Evolutionary conservation across 2,888 invertebrate species (phyloP), one percentile per base, ranked within the genome.

Genomic region (Netelia melanura): DNA sequence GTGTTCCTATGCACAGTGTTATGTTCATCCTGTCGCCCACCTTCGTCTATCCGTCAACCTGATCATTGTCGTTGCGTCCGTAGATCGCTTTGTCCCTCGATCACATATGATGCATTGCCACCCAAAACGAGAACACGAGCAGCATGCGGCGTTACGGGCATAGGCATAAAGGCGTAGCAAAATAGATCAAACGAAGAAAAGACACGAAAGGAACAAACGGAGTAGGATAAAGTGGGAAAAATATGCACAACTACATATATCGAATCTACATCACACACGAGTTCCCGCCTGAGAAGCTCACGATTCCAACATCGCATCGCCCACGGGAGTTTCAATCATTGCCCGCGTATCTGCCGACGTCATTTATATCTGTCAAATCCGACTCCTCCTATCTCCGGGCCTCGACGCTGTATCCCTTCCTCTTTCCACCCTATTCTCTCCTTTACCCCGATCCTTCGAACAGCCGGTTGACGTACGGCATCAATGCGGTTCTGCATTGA

Each of bases 321-420:
- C 88, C 88, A 86, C 87, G 87, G 88, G 90, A 87, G 86, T 90
- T 89, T 90, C 90, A 89, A 90, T 90, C 90, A 90, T 89, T 89
- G 89, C 87, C 87, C 88, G 76, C 84, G 88, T 83, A 88, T 86
- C 87, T 88, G 86, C 88, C 89, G 85, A 87, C 89, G 88, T 90
- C 90, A 88, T 90, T 90, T 90, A 90, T 89, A 89, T 86, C 86
- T 85, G 81, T 86, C 82, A 86, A 78, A 82, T 78, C 83, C 74
- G 77, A 81, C 88, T 88, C 84, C 88, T 86, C 85, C 64, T 86
- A 81, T 81, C 52, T 62, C 76, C 67, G 71, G 54, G 52, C 62
- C 38, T 62, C 70, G 78, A 58, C 71, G 70, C 82, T 44, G 70
- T 21, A 68, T 81, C 23, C 43, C 43, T 52, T 48, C 52, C 62